Evolutionary conservation across 2,888 invertebrate species (phyloP).

Genomic region (Corbicula japonica): DNA sequence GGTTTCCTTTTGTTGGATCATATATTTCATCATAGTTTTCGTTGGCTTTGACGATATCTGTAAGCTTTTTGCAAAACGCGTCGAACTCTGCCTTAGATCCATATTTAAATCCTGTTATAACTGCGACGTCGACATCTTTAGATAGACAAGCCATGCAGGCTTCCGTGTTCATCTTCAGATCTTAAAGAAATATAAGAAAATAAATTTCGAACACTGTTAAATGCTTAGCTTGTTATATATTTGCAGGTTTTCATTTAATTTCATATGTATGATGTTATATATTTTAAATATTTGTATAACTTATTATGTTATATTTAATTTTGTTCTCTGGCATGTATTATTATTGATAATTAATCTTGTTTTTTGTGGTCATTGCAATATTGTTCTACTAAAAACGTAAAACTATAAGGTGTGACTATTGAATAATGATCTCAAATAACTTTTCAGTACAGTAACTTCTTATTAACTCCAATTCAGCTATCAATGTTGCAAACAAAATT

Average conservation of each 20-base stretch:
- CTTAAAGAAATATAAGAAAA: constrained; percentile 15
- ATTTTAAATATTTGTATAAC: background rate
- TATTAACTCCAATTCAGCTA: too few relatives aligned
- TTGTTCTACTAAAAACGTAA: too few relatives aligned
- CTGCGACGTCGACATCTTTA: constrained; percentile 29
- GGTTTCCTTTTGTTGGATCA: constrained; percentile 36
- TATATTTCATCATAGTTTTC: constrained; percentile 27
- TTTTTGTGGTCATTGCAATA: too few relatives aligned
- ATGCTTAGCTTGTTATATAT: background rate
- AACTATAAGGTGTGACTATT: too few relatives aligned
- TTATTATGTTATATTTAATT: background rate
- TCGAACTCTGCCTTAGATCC: constrained; percentile 24
- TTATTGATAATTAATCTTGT: background rate
- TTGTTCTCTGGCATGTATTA: background rate
- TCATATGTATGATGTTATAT: background rate
- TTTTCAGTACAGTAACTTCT: too few relatives aligned
- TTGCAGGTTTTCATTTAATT: background rate
- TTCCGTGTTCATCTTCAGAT: constrained; percentile 48
- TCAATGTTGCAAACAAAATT: too few relatives aligned
- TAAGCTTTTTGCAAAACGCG: constrained; percentile 3
- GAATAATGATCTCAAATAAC: too few relatives aligned
- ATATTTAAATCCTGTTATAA: constrained; percentile 43
- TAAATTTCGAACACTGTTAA: background rate
- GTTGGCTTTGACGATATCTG: constrained; percentile 24
- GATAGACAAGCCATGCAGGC: constrained; percentile 51